phyloP scores from a whole-genome alignment of 2,888 invertebrate species.

The Sinodicranocentrus sp. region DNA sequence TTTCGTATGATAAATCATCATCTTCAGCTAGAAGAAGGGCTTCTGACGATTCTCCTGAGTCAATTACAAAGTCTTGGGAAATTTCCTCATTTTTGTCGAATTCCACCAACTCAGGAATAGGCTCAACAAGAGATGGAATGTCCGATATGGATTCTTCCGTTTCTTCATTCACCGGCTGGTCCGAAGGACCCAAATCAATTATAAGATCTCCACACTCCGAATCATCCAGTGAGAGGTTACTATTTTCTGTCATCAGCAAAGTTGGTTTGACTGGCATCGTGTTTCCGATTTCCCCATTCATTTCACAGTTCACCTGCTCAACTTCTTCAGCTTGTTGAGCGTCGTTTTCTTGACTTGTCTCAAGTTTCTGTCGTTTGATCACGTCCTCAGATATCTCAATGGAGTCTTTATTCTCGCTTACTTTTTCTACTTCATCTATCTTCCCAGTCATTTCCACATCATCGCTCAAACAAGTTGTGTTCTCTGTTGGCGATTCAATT shows the following conservation, averaged over 20 bases:
- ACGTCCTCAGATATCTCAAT: slow-evolving; percentile 40
- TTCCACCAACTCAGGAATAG: background rate
- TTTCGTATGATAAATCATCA: slow-evolving; percentile 9
- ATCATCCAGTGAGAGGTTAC: slow-evolving; percentile 59
- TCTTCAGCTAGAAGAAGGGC: slow-evolving; percentile 1
- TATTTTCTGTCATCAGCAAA: slow-evolving; percentile 37
- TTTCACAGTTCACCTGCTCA: background rate
- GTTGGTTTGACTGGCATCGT: slow-evolving; percentile 26
- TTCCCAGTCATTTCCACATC: slow-evolving; percentile 26
- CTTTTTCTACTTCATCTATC: slow-evolving; percentile 21
- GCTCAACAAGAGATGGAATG: too few relatives aligned
- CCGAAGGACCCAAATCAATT: slow-evolving; percentile 59
- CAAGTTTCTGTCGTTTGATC: slow-evolving; percentile 58
- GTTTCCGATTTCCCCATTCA: background rate
- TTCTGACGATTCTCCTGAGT: background rate
- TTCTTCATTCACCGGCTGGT: slow-evolving; percentile 26
- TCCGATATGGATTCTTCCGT: background rate
- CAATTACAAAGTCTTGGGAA: background rate
- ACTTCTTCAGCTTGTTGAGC: background rate
- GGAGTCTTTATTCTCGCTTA: slow-evolving; percentile 33
- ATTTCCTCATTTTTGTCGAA: background rate
- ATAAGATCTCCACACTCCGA: slow-evolving; percentile 61
- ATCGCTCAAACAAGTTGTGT: slow-evolving; percentile 15
- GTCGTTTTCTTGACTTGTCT: slow-evolving; percentile 15
- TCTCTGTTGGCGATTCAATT: slow-evolving; percentile 59